Evolutionary conservation across 1,140 invertebrate species (phyloP), one percentile per base, ranked within the genome.

Genomic region (Bursaphelenchus mucronatus): DNA sequence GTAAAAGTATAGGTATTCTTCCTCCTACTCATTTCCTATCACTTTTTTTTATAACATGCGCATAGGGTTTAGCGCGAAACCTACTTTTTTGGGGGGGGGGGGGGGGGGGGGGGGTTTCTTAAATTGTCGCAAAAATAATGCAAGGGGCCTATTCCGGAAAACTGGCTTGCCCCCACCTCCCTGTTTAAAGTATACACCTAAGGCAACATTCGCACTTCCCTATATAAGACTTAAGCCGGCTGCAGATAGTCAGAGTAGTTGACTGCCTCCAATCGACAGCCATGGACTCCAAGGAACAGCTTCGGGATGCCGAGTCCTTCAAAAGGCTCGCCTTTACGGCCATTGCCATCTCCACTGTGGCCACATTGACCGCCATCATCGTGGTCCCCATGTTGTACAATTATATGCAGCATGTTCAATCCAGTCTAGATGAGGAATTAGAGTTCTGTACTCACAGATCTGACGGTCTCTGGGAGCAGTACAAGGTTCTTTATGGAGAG

Each of bases 401-500:
- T 72, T 76, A 76, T 62, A 77, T 75, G 67, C 74, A 76, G 51
- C 64, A 75, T 61, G 74, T 76, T 17, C 74, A 76, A 57, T 68
- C 71, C n/a, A 54, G 62, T 52, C 55, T 76, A 6, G 68, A 76
- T 46, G 70, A 66, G 15, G 74, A 76, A 61, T 57, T 75, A 13
- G 75, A 76, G 45, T 76, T 76, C 72, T 76, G 74, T 66, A 69
- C 58, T 19, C 73, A 76, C 43, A 68, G 73, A 17, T 67, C 73
- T 54, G 47, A 67, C 50, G 74, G 74, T 56, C 70, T 75, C n/a
- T 75, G 69, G 61, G 69, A 77, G 41, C 61, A 75, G 57, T 75
- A 66, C n/a, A 30, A 43, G 10, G 11, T 39, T 13, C 13, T 63
- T 63, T 30, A n/a, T 39, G 59, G 52, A 10, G 10, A 61, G 10